Conservation (phyloP, 2,888 invertebrate genomes). For the Stenichneumon culpator region DNA sequence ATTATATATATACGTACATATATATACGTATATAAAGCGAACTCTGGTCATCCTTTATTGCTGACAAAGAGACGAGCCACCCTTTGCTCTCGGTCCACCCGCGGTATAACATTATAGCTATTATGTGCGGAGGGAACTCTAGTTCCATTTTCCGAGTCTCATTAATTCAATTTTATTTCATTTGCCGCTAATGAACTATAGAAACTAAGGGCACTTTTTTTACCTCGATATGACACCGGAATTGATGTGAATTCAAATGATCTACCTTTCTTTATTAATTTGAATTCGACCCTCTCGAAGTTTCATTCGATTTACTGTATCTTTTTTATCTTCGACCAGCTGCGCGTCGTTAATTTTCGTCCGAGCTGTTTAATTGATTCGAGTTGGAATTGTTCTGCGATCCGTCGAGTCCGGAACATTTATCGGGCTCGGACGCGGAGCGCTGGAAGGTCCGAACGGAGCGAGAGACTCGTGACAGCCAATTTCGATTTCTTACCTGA, state of each 20-base stretch:
- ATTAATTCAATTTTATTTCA: slow-evolving; percentile 58
- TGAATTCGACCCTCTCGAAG: not conserved
- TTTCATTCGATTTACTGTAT: not conserved
- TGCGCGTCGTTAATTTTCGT: not conserved
- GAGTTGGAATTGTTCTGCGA: not conserved
- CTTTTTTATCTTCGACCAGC: not conserved
- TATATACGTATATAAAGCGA: slow-evolving; percentile 15
- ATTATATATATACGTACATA: slow-evolving; percentile 18
- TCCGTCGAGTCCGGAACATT: not conserved
- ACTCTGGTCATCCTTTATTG: slow-evolving; percentile 21
- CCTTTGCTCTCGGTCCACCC: slow-evolving; percentile 29
- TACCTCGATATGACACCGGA: slow-evolving; percentile 1
- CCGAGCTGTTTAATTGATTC: not conserved
- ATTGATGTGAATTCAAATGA: not conserved
- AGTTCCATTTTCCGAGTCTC: slow-evolving; percentile 38
- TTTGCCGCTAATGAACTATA: slow-evolving; percentile 53
- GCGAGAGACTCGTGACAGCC: slow-evolving; percentile 5
- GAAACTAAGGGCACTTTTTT: slow-evolving; percentile 28
- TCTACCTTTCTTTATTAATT: not conserved
- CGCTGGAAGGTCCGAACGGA: not conserved
- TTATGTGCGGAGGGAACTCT: slow-evolving; percentile 24
- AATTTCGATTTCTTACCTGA: slow-evolving; percentile 71
- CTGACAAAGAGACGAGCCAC: slow-evolving; percentile 53
- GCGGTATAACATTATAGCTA: slow-evolving; percentile 33
- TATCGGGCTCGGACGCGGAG: not conserved